phyloP scores from a whole-genome alignment of 1,140 invertebrate species.

The Pseudomyrmex flavicornis region DNA sequence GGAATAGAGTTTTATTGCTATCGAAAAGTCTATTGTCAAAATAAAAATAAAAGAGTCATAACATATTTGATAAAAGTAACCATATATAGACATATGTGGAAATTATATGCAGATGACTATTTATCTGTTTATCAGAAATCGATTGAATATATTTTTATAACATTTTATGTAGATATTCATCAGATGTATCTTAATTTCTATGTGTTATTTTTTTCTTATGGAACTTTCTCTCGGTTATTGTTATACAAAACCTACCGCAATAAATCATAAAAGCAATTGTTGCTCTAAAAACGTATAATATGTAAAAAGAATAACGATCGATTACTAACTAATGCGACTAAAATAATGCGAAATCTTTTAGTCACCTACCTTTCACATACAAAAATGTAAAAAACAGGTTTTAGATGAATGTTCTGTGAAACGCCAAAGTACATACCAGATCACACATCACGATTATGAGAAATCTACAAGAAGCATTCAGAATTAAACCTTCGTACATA shows the following conservation, averaged over 20 bases:
- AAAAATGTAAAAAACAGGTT: constrained; percentile 30
- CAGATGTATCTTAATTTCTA: background rate
- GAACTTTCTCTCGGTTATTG: background rate
- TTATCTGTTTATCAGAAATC: background rate
- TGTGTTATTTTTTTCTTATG: background rate
- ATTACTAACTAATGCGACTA: background rate
- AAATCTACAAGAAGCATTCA: constrained; percentile 14
- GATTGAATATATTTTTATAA: background rate
- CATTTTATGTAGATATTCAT: background rate
- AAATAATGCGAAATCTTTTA: background rate
- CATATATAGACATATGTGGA: too few relatives aligned
- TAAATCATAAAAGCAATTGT: background rate
- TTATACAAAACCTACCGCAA: background rate
- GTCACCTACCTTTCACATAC: constrained; percentile 27
- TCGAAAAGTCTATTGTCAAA: too few relatives aligned
- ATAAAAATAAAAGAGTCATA: too few relatives aligned
- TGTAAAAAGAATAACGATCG: background rate
- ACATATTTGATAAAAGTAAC: too few relatives aligned
- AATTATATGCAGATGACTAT: background rate
- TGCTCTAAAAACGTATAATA: background rate
- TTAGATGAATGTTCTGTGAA: constrained; percentile 18
- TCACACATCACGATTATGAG: constrained; percentile 43
- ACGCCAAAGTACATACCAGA: constrained; percentile 9
- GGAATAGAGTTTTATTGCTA: too few relatives aligned
- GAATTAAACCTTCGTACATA: background rate